Base-by-base conservation (phyloP, 1,140 invertebrate species). In the Eumeta japonica region DNA sequence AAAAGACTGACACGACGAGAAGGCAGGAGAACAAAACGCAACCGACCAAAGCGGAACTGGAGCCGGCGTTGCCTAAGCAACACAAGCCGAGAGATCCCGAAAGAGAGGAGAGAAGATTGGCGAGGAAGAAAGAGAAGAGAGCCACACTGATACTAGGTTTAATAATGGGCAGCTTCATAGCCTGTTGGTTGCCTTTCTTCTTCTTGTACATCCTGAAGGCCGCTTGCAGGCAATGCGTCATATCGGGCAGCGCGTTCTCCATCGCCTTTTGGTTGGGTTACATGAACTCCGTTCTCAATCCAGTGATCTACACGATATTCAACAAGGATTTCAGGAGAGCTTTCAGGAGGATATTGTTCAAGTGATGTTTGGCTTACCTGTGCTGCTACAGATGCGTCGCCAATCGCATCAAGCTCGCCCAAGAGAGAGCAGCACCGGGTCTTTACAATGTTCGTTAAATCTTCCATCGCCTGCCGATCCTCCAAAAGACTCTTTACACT, bases 131-230 rank as follows among this genome's bases (percentile, higher is more conserved):
- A 58, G 97, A 99, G 76, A 91, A 98, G 54, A 80, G 97, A 34
- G 97, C 97, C 0, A 99, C 97, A 0, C 77, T 99, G 3, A 96
- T 98, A 42, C 76, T 99, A 31, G 97, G 96, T 19, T 82, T 99
- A 31, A 98, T 99, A 45, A 97, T 99, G 91, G 94, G 94, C 37
- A 94, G 94, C 41, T 99, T 99, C 71, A 98, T 98, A 54, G 85
- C 94, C 20, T 98, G 94, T 37, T 99, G 97, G 97, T 79, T 98
- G 51, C 97, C 97, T 0, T 99, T 99, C 75, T 99, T 99, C 82
- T 88, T 95, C 59, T 80, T 95, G 28, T 96, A 95, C 66, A 92
- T 95, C 49, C 63, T 94, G 19, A 87, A 88, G 53, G 89, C 92
- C 1, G 75, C 91, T 12, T 92, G 90, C 57, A 79, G 81, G n/a